phyloP scores from a whole-genome alignment of 2,888 invertebrate genomes.

The Leptogaster cylindrica region DNA sequence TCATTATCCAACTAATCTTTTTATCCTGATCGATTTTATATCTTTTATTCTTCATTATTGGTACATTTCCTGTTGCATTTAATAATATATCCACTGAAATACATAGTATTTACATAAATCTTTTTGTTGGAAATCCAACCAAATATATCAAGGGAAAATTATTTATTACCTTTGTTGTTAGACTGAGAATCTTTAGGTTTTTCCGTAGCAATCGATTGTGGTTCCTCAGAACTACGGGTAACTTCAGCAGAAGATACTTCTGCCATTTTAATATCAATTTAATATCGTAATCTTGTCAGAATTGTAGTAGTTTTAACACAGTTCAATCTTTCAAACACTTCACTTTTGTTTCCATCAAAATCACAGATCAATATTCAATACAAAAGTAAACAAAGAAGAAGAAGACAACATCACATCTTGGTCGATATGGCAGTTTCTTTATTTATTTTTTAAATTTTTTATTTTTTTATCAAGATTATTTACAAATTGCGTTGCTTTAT shows the following conservation, averaged over 20 bases:
- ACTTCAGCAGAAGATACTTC: background rate
- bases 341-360: no score
- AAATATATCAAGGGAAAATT: background rate
- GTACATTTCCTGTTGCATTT: slow-evolving; percentile 95
- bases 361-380: no score
- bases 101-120: background rate
- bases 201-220: background rate
- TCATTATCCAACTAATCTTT: slow-evolving; percentile 84
- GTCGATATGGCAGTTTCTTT: no score
- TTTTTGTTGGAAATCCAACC: background rate
- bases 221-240: background rate
- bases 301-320: background rate
- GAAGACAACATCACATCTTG: no score
- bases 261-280: no score
- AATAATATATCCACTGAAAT: slow-evolving; percentile 84
- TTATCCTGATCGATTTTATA: slow-evolving; percentile 92
- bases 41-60: slow-evolving; percentile 95
- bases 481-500: no score
- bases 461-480: no score
- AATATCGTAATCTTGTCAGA: no score
- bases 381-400: no score
- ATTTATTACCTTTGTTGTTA: slow-evolving; percentile 22
- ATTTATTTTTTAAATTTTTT: no score
- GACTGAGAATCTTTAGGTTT: slow-evolving; percentile 1
- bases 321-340: no score